Base-by-base conservation (phyloP, 2,888 invertebrate genomes). In the Limnephilus marmoratus region DNA sequence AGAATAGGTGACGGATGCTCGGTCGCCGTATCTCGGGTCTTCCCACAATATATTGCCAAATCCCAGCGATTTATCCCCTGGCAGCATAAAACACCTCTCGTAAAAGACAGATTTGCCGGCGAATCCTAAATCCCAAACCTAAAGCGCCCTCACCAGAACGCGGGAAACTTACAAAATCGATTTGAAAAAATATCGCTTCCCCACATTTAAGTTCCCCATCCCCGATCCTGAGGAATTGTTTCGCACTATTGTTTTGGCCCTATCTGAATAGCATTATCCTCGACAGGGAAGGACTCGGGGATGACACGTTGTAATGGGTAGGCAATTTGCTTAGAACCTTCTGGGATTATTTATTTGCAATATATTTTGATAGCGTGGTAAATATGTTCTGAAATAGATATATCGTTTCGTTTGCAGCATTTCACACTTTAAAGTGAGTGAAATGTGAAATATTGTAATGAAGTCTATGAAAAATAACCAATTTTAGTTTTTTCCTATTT, bases 131-230 rank as follows among this genome's bases (percentile, higher is more conserved):
- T 90, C 68, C 68, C 9, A 9, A 68, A n/a, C 68, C 92, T 81
- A 34, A 37, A 37, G 53, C 81, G 37, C 41, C 82, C 24, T 41
- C 88, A 83, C 91, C 49, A 89, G 29, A 37, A 82, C 89, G 81
- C 81, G 91, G 87, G 87, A 91, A 91, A 91, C 88, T 89, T 91
- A 45, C 89, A 82, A 88, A 89, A 89, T 91, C 91, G 91, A 81
- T 80, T 85, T 90, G 90, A 37, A 90, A 82, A 90, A 90, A 90
- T 49, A 87, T 53, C 45, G 24, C 86, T 86, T 86, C 49, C 37
- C 86, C 45, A 86, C 86, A 68, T 80, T 80, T 87, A 80, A 86
- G 91, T 87, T 91, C n/a, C n/a, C 31, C 83, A 83, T 83, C 37
- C 83, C 37, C 3, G 83, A 83, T 37, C 37, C 37, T 41, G 34